Conservation (phyloP, 2,113 vertebrate genomes). For the Nycticorax nycticorax region DNA sequence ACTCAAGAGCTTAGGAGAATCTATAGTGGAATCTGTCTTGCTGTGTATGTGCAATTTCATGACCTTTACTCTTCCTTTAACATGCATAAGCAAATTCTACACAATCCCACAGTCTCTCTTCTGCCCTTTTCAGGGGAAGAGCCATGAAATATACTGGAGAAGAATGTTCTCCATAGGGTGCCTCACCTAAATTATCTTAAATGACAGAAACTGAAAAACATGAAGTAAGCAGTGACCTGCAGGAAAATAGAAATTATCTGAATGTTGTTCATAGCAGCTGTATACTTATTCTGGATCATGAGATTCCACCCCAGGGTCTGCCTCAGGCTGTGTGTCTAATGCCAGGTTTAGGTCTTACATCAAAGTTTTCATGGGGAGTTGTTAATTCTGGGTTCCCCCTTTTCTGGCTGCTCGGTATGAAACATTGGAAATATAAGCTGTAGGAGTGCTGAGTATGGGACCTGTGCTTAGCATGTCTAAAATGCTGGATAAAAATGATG, state of each 20-base stretch:
- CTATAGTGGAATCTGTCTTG: background rate
- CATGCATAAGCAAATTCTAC: background rate
- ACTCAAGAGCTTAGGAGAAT: background rate
- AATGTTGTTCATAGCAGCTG: background rate
- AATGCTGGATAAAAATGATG: background rate
- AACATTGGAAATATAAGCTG: background rate
- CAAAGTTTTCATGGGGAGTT: background rate
- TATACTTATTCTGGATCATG: background rate
- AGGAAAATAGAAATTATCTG: background rate
- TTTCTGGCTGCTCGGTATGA: background rate
- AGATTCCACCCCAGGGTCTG: background rate
- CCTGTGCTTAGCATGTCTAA: background rate
- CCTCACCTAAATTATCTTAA: background rate
- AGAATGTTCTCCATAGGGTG: background rate
- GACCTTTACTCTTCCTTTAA: background rate
- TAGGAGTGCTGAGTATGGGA: background rate
- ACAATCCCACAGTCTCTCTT: background rate
- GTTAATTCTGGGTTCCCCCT: background rate
- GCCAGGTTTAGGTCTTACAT: background rate
- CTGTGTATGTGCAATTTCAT: background rate
- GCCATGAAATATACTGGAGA: background rate
- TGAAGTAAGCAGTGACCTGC: background rate
- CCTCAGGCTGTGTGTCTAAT: background rate
- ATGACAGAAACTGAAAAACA: background rate
- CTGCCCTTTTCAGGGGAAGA: background rate